These are phyloP conservation scores for Uria lomvia DNA, from an alignment of 2,113 vertebrate species.

Conservation along the genomic window DNA sequence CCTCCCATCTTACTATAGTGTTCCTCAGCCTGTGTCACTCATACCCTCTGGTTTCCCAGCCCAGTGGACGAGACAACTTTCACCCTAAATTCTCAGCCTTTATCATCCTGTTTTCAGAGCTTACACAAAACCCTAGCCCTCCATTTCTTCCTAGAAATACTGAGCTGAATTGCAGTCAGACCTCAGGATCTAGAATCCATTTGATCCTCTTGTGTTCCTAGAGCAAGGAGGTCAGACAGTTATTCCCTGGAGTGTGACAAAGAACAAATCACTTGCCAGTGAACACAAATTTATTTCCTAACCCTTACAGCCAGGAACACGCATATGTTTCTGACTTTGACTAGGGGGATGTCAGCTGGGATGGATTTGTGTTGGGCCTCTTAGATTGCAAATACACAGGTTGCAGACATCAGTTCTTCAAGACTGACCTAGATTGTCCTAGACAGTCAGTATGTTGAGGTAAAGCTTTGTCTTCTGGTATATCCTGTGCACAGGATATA, in stretches of 20 bases:
- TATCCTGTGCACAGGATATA: background rate
- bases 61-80: background rate
- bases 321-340: background rate
- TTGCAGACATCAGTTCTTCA: background rate
- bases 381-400: background rate
- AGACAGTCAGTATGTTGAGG: background rate
- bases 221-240: background rate
- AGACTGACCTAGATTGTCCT: background rate
- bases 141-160: background rate
- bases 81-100: background rate
- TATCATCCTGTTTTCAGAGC: rapidly evolving
- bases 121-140: background rate
- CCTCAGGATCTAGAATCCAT: background rate
- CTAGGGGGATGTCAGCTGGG: background rate
- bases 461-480: background rate
- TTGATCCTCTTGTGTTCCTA: background rate
- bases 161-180: background rate
- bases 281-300: background rate
- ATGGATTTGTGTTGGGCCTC: background rate
- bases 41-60: background rate
- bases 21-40: background rate
- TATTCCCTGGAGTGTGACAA: background rate
- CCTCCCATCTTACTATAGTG: background rate
- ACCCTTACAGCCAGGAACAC: background rate
- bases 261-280: background rate